These are phyloP conservation scores for Colletes collaris DNA, from an alignment of 2,888 invertebrate species.

Conservation along the genomic window DNA sequence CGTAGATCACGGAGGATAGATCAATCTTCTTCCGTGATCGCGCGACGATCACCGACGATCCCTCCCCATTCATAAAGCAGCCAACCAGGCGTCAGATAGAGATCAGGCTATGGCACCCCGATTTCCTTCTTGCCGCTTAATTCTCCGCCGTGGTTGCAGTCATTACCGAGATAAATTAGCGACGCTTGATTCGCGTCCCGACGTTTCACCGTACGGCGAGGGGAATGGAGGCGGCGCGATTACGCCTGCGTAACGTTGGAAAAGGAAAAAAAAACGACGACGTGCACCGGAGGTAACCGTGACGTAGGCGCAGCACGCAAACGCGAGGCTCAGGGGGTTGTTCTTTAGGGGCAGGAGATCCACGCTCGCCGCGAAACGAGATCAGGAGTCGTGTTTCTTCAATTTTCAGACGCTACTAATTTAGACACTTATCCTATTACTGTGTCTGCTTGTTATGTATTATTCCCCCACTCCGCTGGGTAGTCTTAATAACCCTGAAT, in stretches of 20 bases:
- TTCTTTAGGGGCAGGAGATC: not conserved
- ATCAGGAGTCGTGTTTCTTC: not conserved
- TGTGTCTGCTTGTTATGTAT: too few species aligned
- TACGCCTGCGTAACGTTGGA: conserved; percentile 55
- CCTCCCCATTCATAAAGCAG: conserved; percentile 59
- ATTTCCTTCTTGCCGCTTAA: conserved; percentile 45
- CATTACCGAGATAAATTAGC: conserved; percentile 67
- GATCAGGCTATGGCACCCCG: conserved; percentile 31
- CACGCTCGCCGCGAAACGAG: not conserved
- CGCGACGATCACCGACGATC: conserved; percentile 49
- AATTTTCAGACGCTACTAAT: too few species aligned
- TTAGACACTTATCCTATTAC: too few species aligned
- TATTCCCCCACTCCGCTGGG: too few species aligned
- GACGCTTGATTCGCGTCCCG: conserved; percentile 63
- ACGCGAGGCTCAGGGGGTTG: conserved; percentile 6
- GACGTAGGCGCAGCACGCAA: conserved; percentile 41
- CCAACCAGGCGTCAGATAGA: conserved; percentile 59
- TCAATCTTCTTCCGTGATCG: conserved; percentile 65
- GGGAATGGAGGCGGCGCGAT: conserved; percentile 57
- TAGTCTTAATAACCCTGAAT: too few species aligned
- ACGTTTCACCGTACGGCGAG: conserved; percentile 45
- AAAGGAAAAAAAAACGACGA: conserved; percentile 29
- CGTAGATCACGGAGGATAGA: conserved; percentile 62
- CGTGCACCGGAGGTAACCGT: conserved; percentile 24
- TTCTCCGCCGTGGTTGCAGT: conserved; percentile 55